Base-by-base conservation (phyloP, 2,797 vertebrate genomes). In the Staurois parvus region DNA sequence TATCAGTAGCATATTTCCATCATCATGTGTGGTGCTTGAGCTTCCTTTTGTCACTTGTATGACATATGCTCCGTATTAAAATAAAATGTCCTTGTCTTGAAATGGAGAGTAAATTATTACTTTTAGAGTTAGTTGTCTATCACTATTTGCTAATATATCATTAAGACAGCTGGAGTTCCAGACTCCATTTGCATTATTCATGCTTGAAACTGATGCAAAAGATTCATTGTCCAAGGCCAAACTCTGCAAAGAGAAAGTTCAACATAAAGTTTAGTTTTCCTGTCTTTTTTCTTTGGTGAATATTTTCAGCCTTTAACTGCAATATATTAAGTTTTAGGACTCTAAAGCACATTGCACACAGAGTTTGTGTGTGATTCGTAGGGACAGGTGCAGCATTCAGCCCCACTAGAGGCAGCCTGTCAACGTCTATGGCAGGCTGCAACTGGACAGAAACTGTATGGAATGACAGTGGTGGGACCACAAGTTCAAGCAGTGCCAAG, bases 71-170 rank as follows among this genome's bases (percentile, higher is more conserved):
- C 9, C 17, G 28, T 67, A 72, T 82, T 85, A 68, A 42, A 62
- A 64, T 37, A 28, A 28, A 82, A 66, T 48, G 67, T n/a, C 64
- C 34, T 72, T 70, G 21, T 74, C 72, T 75, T 69, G 62, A 72
- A 64, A 40, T 59, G 13, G 28, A 8, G 34, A 30, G 64, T 72
- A 62, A 42, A 81, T 76, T 68, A 75, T 75, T 26, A 59, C 34
- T 73, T 66, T 42, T 40, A 52, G 30, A 28, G 28, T 30, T 52
- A 72, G 28, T 79, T 80, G 70, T 69, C 76, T 40, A 17, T 75
- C 59, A 68, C 29, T 78, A 37, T 75, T 80, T 75, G 77, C 70
- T 74, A 62, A 69, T 80, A 75, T 75, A 85, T 79, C 70, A 68
- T 80, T 80, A 69, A 8, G 77, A 80, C 69, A 74, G 56, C 26